These are phyloP conservation scores for Spizaetus ornatus DNA, from an alignment of 2,113 vertebrate genomes.

Conservation along the genomic window DNA sequence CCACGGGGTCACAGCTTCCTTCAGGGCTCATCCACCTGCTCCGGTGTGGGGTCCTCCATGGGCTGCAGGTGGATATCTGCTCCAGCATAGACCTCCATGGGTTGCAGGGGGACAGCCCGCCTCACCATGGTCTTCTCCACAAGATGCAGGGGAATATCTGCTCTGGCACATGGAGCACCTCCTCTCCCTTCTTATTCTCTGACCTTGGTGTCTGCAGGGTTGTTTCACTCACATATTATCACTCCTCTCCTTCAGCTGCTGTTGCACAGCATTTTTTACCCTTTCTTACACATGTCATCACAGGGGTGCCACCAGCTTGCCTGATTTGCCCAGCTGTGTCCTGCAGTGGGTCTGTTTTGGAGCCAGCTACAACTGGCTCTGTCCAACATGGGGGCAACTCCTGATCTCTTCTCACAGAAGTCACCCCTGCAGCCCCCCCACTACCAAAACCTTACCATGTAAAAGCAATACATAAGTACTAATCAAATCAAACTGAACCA, in stretches of 20 bases:
- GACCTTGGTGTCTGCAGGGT: accelerated
- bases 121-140: not conserved
- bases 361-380: not conserved
- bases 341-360: not conserved
- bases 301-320: not conserved
- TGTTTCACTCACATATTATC: not conserved
- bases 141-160: not conserved
- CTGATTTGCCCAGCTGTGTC: not conserved
- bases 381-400: not conserved
- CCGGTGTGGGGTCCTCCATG: accelerated
- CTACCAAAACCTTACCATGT: not conserved
- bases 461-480: not conserved
- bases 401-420: not conserved
- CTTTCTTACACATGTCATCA: not conserved
- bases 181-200: not conserved
- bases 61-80: not conserved
- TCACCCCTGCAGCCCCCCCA: not conserved
- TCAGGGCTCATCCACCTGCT: not conserved
- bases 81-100: not conserved
- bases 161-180: not conserved
- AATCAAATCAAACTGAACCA: not conserved
- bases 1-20: not conserved
- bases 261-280: not conserved
- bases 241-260: not conserved
- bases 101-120: not conserved